phyloP scores from a whole-genome alignment of 2,888 invertebrate genomes.

The Apotomis capreana region DNA sequence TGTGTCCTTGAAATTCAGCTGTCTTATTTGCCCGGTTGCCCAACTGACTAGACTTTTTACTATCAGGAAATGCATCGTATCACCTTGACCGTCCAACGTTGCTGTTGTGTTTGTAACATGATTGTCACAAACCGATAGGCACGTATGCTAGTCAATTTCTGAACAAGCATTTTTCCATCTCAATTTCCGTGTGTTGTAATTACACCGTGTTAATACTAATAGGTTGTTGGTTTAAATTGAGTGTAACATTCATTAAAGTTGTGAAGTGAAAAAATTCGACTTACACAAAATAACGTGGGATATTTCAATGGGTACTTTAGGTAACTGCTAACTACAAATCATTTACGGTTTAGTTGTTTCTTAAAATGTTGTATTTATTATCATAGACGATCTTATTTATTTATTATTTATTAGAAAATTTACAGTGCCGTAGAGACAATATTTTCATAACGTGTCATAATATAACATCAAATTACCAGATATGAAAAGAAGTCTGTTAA shows the following conservation, averaged over 20 bases:
- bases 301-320: neutral
- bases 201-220: neutral
- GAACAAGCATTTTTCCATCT: conserved; percentile 1
- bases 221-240: neutral
- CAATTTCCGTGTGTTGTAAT: conserved; percentile 19
- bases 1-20: conserved; percentile 12
- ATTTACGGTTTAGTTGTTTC: too few relatives aligned
- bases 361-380: too few relatives aligned
- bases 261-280: neutral
- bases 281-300: neutral
- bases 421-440: too few relatives aligned
- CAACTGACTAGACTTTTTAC: conserved; percentile 21
- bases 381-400: too few relatives aligned
- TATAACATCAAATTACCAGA: too few relatives aligned
- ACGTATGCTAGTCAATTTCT: conserved; percentile 44
- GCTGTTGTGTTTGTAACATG: conserved; percentile 43
- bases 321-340: too few relatives aligned
- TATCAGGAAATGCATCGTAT: conserved; percentile 35
- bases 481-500: too few relatives aligned
- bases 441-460: too few relatives aligned
- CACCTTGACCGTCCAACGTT: conserved; percentile 48
- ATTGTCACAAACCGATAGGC: conserved; percentile 45
- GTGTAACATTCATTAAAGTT: neutral
- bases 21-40: neutral
- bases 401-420: too few relatives aligned